A percentile compares a stretch with the other conserved stretches of the same genome.
These are phyloP conservation scores for Thymelicus acteon DNA, from an alignment of 2,888 invertebrate genomes.

Conservation along the genomic window DNA sequence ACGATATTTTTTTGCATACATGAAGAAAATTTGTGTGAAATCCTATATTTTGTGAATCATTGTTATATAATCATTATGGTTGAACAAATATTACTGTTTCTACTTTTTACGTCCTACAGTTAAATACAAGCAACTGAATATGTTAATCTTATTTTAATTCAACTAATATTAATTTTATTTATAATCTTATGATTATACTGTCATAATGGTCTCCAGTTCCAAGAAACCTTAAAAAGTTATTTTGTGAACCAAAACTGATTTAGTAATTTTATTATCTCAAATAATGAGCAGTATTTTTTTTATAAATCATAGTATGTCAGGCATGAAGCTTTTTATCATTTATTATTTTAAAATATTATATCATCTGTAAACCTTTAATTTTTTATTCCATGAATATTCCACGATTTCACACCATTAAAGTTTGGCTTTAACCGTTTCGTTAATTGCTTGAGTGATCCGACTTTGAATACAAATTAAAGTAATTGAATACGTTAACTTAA, in stretches of 20 bases:
- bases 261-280: constrained; percentile 6
- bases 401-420: constrained; percentile 28
- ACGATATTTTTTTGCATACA: no score
- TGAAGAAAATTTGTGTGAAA: no score
- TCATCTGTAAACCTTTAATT: constrained; percentile 11
- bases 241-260: background rate
- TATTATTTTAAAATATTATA: background rate
- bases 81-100: no score
- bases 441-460: constrained; percentile 27
- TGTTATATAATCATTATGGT: no score
- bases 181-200: no score
- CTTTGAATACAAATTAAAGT: constrained; percentile 31
- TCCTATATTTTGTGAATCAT: no score
- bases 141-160: no score
- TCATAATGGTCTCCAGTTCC: background rate
- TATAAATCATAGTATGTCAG: background rate
- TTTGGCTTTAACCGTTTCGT: constrained; percentile 16
- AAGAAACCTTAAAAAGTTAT: background rate
- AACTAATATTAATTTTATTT: no score
- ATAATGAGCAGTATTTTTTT: constrained; percentile 7
- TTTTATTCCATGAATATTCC: constrained; percentile 20
- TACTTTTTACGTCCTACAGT: no score
- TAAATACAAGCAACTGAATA: no score
- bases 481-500: constrained; percentile 23
- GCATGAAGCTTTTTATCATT: constrained; percentile 19